These are phyloP conservation scores for Conus canariensis DNA, from an alignment of 2,888 invertebrate genomes.

Conservation along the genomic window DNA sequence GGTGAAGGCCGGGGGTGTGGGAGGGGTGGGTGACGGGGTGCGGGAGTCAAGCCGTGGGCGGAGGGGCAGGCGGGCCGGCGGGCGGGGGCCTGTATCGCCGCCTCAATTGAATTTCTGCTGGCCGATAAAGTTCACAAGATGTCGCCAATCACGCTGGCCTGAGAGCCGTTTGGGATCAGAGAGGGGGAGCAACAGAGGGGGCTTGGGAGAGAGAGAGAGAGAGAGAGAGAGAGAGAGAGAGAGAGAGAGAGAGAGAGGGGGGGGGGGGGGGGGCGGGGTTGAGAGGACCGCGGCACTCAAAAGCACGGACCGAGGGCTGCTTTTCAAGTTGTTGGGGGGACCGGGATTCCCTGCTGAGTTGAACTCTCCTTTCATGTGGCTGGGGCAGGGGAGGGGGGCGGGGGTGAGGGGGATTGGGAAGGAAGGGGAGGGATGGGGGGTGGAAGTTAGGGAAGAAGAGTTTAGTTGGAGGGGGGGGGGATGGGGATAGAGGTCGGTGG, in stretches of 20 bases:
- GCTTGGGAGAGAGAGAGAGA: background rate
- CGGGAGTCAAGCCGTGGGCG: background rate
- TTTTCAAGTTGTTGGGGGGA: background rate
- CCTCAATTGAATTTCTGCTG: background rate
- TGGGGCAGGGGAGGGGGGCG: background rate
- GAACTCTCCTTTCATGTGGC: background rate
- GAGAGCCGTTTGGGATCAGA: background rate
- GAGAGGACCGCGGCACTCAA: background rate
- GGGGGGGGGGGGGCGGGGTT: background rate
- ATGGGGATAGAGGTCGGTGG: no score
- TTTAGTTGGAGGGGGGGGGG: no score
- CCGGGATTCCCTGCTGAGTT: background rate
- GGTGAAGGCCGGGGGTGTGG: background rate
- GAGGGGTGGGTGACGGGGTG: background rate
- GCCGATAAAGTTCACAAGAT: constrained; percentile 16
- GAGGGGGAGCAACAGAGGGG: background rate
- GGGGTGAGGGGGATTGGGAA: background rate
- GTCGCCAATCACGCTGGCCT: background rate
- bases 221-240: background rate
- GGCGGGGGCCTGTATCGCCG: background rate
- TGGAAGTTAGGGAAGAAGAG: background rate
- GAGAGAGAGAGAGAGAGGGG: background rate
- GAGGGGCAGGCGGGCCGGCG: background rate
- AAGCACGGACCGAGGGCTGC: background rate
- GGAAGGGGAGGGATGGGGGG: background rate